Evolutionary conservation across 2,888 invertebrate species (phyloP), one percentile per base, ranked within the genome.

Genomic region (Caenorhabditis doughertyi): DNA sequence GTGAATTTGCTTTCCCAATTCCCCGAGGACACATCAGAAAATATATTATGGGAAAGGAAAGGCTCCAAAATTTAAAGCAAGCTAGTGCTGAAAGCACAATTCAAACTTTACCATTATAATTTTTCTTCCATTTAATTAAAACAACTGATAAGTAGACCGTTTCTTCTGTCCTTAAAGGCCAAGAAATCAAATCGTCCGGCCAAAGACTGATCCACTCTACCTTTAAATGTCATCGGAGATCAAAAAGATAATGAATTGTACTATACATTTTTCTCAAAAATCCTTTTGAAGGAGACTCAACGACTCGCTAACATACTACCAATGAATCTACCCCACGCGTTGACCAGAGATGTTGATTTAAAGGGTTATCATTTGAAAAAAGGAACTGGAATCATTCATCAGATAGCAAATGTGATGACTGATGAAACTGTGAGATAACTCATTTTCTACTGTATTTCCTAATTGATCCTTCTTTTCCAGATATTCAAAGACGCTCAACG

Each of bases 401-500:
- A 85, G 44, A 85, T 85, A 23, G 79, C 84, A 8, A 82, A 79
- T 21, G 85, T 85, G 4, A 71, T 85, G 47, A 82, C 76, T 21
- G 84, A 85, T 76, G 84, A 85, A 44, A 72, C 60, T 21, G 77
- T 77, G 18, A 70, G 70, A 62, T 51, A 51, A 35, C 11, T 27
- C 65, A 27, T 8, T 3, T 2, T 51, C 11, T 18, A 4, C 9
- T 18, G 18, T 35, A 42, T 27, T 58, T 27, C 53, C 3, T n/a
- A 7, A 4, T 60, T 23, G 18, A 7, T 58, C 32, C 8, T 23
- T 60, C 3, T 39, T 2, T 47, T 62, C 8, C 35, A 87, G 84
- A 72, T 85, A 9, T 89, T 89, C 68, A 60, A 79, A 8, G 84
- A 90, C 23, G 84, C 85, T 0, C 44, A 72, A 9, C 47, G 71